These are phyloP conservation scores for Gyrodactylus salaris DNA, from an alignment of 1,140 invertebrate species.

Conservation along the genomic window DNA sequence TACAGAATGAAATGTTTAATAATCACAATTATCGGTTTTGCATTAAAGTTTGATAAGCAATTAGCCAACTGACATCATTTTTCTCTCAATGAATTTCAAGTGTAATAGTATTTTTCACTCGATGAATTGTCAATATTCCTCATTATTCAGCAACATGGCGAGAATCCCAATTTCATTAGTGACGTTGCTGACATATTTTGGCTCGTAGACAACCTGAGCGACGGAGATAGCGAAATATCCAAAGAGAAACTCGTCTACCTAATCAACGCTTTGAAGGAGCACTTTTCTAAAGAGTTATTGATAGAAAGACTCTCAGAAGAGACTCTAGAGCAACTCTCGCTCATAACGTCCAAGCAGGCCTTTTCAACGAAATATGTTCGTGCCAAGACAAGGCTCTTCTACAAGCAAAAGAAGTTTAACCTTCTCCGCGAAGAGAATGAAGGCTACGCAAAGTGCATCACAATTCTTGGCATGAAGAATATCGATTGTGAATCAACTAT, in stretches of 20 bases:
- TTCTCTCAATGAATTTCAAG: too few relatives aligned
- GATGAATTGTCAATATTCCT: neutral
- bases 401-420: constrained; percentile 96
- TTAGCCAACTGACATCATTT: too few relatives aligned
- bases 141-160: too few relatives aligned
- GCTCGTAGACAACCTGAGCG: neutral
- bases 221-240: neutral
- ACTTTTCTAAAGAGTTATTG: constrained; percentile 43
- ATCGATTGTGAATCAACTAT: neutral
- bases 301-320: constrained; percentile 73
- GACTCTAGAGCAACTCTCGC: constrained; percentile 53
- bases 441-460: constrained; percentile 80
- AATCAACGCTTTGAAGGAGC: constrained; percentile 18
- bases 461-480: constrained; percentile 31
- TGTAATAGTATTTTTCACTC: too few relatives aligned
- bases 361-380: constrained; percentile 86
- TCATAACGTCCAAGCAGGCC: constrained; percentile 46
- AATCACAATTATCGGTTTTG: too few relatives aligned
- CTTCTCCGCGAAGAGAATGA: constrained; percentile 88
- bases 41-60: too few relatives aligned
- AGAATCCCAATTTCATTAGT: neutral
- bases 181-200: neutral
- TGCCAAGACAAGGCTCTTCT: constrained; percentile 83
- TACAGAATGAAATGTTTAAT: too few relatives aligned
- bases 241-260: neutral